A percentile compares a stretch with the other conserved stretches of the same genome.
Evolutionary conservation across 2,888 invertebrate species (phyloP).

Genomic region (Temnothorax ravouxi): DNA sequence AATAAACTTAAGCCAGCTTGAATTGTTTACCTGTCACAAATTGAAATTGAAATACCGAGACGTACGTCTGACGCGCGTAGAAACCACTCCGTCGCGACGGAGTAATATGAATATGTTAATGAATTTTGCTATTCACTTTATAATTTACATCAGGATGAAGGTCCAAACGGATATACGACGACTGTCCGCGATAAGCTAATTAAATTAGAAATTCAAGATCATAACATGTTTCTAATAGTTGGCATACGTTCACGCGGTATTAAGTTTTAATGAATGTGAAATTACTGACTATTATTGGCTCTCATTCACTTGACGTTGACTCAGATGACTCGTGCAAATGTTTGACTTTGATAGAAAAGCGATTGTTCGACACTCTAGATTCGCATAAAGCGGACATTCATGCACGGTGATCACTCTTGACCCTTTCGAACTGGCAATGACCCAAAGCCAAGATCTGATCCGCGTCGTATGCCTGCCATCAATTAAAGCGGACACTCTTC

Average conservation of each 20-base stretch:
- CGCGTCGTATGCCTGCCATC: constrained; percentile 40
- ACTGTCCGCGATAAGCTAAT: constrained; percentile 17
- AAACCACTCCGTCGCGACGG: constrained; percentile 3
- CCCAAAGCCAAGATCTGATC: constrained; percentile 59
- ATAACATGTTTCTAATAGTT: neutral
- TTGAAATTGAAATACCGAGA: constrained; percentile 31
- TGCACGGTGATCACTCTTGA: constrained; percentile 60
- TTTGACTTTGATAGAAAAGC: neutral
- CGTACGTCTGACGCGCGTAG: neutral
- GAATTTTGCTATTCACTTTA: constrained; percentile 25
- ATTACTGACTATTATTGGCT: neutral
- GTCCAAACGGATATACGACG: neutral
- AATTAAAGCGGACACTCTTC: constrained; percentile 51
- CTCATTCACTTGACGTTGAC: neutral
- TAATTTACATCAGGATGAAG: neutral
- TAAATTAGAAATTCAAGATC: constrained; percentile 18
- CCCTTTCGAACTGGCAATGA: constrained; percentile 58
- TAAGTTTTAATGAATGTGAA: neutral
- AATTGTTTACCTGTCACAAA: constrained; percentile 31
- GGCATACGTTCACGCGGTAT: neutral
- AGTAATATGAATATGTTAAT: constrained; percentile 44
- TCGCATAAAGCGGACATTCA: constrained; percentile 19
- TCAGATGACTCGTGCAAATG: neutral
- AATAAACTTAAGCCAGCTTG: constrained; percentile 18
- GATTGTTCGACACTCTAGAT: neutral